Evolutionary conservation across 2,113 vertebrate genomes (phyloP).

Genomic region (Aramus guarauna): DNA sequence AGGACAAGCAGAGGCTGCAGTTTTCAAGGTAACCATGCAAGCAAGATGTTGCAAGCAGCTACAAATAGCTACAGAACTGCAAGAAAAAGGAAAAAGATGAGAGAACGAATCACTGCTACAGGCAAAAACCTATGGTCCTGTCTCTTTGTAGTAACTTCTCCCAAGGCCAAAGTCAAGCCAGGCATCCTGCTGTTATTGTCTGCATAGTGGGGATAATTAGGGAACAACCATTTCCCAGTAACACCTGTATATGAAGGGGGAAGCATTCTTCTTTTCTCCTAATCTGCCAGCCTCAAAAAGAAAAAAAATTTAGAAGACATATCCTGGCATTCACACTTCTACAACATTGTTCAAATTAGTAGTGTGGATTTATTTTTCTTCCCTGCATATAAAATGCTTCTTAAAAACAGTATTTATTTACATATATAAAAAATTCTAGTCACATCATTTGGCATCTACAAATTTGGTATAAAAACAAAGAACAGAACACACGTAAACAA

Average conservation of each 20-base stretch:
- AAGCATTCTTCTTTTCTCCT: neutral
- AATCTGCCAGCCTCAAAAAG: neutral
- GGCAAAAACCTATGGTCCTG: neutral
- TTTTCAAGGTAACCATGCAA: neutral
- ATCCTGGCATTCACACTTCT: neutral
- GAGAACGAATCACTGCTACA: neutral
- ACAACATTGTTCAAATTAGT: neutral
- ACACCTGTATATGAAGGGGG: rapidly evolving
- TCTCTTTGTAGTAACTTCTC: neutral
- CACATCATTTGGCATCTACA: neutral
- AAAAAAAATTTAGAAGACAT: neutral
- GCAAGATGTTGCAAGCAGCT: neutral
- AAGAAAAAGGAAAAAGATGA: neutral
- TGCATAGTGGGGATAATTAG: neutral
- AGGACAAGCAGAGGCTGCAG: neutral
- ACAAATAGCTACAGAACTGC: neutral
- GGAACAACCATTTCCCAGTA: neutral
- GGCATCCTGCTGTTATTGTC: neutral
- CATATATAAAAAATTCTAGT: neutral
- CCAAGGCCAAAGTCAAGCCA: neutral
- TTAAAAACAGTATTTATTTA: neutral
- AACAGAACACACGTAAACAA: neutral
- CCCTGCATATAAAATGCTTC: neutral
- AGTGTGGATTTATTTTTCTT: neutral
- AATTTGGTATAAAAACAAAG: neutral